These are phyloP conservation scores for Hozukius guyotensis DNA, from an alignment of 2,797 vertebrate species.

Conservation along the genomic window DNA sequence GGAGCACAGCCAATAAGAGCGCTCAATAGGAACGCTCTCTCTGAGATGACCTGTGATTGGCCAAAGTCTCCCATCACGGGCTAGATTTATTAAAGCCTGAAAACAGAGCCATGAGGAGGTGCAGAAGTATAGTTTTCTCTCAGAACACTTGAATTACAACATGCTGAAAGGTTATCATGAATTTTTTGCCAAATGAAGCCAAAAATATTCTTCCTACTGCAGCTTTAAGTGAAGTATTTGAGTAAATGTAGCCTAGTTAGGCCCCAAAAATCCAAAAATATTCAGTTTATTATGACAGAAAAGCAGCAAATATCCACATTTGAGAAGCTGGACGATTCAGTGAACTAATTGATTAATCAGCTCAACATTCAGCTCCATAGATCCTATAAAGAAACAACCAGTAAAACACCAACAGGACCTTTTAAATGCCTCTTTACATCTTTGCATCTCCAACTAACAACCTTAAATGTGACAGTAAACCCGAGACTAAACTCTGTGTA, in stretches of 20 bases:
- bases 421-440: neutral
- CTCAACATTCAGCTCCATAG: neutral
- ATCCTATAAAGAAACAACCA: neutral
- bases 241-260: neutral
- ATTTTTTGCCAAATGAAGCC: accelerated
- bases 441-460: neutral
- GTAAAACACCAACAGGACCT: neutral
- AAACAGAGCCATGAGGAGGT: too few relatives aligned
- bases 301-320: neutral
- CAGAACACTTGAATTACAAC: too few relatives aligned
- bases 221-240: neutral
- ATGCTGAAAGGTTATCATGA: too few relatives aligned
- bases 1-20: too few relatives aligned
- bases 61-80: too few relatives aligned
- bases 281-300: neutral
- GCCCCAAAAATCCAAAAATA: neutral
- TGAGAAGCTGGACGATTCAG: neutral
- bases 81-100: too few relatives aligned
- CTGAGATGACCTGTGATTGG: too few relatives aligned
- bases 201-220: too few relatives aligned
- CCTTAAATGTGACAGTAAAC: neutral
- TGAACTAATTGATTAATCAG: neutral
- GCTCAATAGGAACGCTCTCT: too few relatives aligned
- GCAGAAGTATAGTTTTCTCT: too few relatives aligned
- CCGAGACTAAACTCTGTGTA: neutral